Evolutionary conservation across 2,888 invertebrate genomes (phyloP), one percentile per base, ranked within the genome.

Genomic region (Sphecodes monilicornis): DNA sequence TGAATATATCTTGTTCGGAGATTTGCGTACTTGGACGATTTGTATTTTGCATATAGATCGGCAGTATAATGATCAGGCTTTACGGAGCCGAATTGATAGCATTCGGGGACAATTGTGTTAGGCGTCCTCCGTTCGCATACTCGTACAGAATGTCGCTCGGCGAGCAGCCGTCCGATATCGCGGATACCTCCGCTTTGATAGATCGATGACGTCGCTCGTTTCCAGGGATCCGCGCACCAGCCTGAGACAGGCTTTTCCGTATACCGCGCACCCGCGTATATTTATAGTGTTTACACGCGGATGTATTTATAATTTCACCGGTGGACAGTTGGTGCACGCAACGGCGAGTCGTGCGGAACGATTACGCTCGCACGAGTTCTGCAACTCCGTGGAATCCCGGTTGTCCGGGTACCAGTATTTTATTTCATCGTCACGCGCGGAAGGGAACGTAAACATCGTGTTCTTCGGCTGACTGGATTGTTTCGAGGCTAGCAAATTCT

Each of bases 291-390:
- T 93, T 91, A 91, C 90, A 90, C 90, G 88, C 84, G 87, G 85
- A 89, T 87, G 90, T 93, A 93, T 93, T 93, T 93, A 92, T 92
- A 93, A 93, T 92, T 91, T 91, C 84, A 85, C 85, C 89, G 76
- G 85, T 86, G 87, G 71, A 91, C 88, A 89, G 86, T 88, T 85
- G 81, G 86, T 81, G 77, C 84, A 72, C 79, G 84, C 80, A 76
- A 41, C 41, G 39, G 41, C 74, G 68, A 26, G 54, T 54, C 36
- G n/a, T 3, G 66, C 36, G 64, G 75, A 10, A 5, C n/a, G 79
- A 78, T 80, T 69, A 78, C 71, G 66, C 36, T 77, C 80, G 39
- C 64, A 72, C 60, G 36, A 22, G 41, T 68, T 68, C 54, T 29
- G 18, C 46, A 26, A 39, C 66, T 26, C n/a, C 64, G 29, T 18